Evolutionary conservation across 2,888 invertebrate species (phyloP).

Genomic region (Galerucella pusilla): DNA sequence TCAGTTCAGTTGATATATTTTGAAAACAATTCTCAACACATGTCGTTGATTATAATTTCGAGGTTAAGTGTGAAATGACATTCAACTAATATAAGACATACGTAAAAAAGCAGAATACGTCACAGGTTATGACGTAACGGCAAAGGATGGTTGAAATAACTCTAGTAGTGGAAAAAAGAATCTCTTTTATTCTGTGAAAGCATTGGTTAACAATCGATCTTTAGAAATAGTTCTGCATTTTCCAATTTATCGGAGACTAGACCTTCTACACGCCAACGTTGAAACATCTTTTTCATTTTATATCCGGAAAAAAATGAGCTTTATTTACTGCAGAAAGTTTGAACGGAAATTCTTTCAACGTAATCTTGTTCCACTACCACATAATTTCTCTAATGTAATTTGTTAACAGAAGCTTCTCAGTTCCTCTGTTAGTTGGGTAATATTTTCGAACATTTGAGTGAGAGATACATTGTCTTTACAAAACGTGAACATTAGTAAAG

Average conservation of each 20-base stretch:
- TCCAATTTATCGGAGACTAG: slow-evolving; percentile 26
- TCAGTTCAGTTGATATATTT: no score
- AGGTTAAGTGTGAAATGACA: no score
- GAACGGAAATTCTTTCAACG: slow-evolving; percentile 20
- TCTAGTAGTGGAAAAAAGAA: no score
- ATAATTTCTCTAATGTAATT: slow-evolving; percentile 29
- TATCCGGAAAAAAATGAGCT: slow-evolving; percentile 21
- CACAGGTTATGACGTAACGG: no score
- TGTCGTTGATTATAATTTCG: no score
- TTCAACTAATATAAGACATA: no score
- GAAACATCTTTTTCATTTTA: slow-evolving; percentile 22
- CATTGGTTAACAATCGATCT: not conserved
- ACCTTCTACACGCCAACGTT: slow-evolving; percentile 19
- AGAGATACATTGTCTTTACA: slow-evolving; percentile 6
- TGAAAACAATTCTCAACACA: no score
- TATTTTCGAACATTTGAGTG: slow-evolving; percentile 2
- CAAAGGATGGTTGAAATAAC: no score
- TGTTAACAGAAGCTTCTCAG: slow-evolving; percentile 16
- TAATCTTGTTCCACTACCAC: slow-evolving; percentile 18
- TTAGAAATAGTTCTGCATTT: slow-evolving; percentile 21
- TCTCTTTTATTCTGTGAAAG: no score
- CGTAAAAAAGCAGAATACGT: no score
- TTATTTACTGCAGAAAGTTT: slow-evolving; percentile 22
- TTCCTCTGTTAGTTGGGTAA: slow-evolving; percentile 5
- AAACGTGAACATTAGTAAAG: slow-evolving; percentile 1